These are phyloP conservation scores for Agelaius phoeniceus DNA, from an alignment of 2,113 vertebrate genomes.

Conservation along the genomic window DNA sequence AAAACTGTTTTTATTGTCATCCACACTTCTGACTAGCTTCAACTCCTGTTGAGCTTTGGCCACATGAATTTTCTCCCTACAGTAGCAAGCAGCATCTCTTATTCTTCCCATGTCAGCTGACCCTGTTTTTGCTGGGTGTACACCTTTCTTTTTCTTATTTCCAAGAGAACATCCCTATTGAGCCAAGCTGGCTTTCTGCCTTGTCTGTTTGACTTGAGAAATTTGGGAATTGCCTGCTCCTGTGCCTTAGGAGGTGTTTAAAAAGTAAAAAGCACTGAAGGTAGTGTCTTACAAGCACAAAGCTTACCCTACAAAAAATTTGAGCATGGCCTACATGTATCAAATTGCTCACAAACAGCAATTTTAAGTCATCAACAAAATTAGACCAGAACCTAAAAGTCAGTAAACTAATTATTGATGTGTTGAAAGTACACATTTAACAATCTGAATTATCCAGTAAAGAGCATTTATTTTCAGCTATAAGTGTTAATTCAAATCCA, in stretches of 20 bases:
- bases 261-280: not conserved
- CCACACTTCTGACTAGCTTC: not conserved
- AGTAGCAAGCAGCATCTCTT: not conserved
- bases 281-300: not conserved
- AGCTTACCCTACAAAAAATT: not conserved
- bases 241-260: not conserved
- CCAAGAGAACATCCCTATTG: not conserved
- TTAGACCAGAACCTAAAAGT: not conserved
- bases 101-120: not conserved
- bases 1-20: not conserved
- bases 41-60: not conserved
- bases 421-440: not conserved
- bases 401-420: not conserved
- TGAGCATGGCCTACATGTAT: fast-evolving
- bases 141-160: not conserved
- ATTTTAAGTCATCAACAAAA: not conserved
- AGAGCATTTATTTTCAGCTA: not conserved
- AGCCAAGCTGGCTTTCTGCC: not conserved
- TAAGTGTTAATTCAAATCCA: not conserved
- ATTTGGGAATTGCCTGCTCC: not conserved
- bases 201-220: not conserved
- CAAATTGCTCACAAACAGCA: not conserved
- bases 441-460: not conserved
- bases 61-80: not conserved
- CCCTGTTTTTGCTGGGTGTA: not conserved